A percentile compares a stretch with the other conserved stretches of the same genome.
These are phyloP conservation scores for Sebastes trivittatus DNA, from an alignment of 2,797 vertebrate genomes.

Conservation along the genomic window DNA sequence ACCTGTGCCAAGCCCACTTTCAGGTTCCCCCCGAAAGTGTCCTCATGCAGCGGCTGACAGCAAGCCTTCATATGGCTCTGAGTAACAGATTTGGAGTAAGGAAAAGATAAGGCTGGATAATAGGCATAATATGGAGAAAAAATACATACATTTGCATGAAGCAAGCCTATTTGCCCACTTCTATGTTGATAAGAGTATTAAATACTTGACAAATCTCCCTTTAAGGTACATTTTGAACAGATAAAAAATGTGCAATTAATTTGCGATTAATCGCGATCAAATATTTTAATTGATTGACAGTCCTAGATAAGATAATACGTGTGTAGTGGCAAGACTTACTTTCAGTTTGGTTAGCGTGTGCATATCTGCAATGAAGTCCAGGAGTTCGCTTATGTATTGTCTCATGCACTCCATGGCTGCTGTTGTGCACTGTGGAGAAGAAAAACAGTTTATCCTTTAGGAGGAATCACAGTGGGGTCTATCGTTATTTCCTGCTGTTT, in stretches of 20 bases:
- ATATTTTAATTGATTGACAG: too few species aligned
- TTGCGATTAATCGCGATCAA: too few species aligned
- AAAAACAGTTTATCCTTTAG: conserved; percentile 58
- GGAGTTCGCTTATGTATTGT: conserved; percentile 93
- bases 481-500: conserved; percentile 61
- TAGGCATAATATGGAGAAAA: background rate
- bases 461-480: conserved; percentile 49
- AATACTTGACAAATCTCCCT: too few species aligned
- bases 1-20: conserved; percentile 98
- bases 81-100: background rate
- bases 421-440: conserved; percentile 89
- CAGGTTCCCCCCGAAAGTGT: conserved; percentile 97
- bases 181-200: too few species aligned
- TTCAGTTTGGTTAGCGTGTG: conserved; percentile 97
- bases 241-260: too few species aligned
- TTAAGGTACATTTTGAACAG: too few species aligned
- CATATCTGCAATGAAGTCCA: conserved; percentile 99
- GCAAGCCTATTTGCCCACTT: too few species aligned
- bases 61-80: conserved; percentile 99
- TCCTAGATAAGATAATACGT: background rate
- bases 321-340: conserved; percentile 79
- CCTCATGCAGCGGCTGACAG: conserved; percentile 96
- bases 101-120: background rate
- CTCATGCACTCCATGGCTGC: conserved; percentile 98
- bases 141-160: too few species aligned